Conservation (phyloP, 2,113 vertebrate genomes). For the Ictalurus furcatus region DNA sequence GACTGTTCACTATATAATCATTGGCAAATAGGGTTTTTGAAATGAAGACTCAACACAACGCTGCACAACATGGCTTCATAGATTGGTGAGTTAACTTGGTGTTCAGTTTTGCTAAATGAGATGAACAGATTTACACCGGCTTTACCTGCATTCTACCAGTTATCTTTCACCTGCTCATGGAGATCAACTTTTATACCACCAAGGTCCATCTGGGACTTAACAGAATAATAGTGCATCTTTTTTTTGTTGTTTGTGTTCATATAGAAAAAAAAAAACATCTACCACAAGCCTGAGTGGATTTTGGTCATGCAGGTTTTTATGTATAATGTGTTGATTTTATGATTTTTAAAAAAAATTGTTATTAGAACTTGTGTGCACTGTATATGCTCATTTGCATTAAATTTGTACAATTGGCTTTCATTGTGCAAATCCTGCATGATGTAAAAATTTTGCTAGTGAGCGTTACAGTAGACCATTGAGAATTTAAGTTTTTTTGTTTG, state of each 20-base stretch:
- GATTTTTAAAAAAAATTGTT: background rate
- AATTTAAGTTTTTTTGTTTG: background rate
- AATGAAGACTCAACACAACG: background rate
- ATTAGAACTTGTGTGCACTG: background rate
- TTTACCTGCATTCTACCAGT: background rate
- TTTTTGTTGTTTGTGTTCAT: background rate
- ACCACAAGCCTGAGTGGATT: background rate
- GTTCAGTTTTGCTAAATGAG: background rate
- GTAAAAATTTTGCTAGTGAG: background rate
- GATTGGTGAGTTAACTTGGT: background rate
- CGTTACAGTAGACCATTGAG: background rate
- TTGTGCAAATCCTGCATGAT: slow-evolving; percentile 7
- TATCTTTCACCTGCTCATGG: background rate
- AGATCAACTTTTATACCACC: background rate
- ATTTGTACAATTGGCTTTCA: background rate
- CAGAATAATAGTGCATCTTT: slow-evolving; percentile 23
- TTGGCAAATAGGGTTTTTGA: background rate
- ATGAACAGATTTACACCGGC: background rate
- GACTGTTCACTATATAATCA: background rate
- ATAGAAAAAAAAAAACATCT: background rate
- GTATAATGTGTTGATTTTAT: background rate
- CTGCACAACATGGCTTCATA: background rate
- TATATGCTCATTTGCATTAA: background rate
- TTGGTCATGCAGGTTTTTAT: slow-evolving; percentile 12
- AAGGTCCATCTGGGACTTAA: slow-evolving; percentile 36